Base-by-base conservation (phyloP, 2,888 invertebrate species). In the Erebia epiphron region DNA sequence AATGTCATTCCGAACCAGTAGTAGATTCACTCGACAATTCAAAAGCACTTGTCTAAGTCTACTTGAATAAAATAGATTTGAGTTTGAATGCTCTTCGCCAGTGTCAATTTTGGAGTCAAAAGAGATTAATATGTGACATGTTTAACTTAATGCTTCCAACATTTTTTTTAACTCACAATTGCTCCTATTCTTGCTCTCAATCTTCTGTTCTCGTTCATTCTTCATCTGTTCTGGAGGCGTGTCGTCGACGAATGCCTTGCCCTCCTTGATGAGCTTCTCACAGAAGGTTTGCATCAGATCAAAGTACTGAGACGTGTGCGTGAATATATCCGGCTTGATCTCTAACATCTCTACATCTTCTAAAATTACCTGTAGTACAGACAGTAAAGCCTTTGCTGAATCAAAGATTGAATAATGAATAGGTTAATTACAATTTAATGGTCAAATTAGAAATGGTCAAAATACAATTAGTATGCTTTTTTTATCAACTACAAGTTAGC, bases 231-330 rank as follows among this genome's bases (percentile, higher is more conserved):
- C 98, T 0, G 98, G 96, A 5, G 98, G 97, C 0, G 99, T 99
- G 86, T 99, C 97, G 84, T 99, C 99, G 0, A 98, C 98, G 85
- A 98, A 99, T 0, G 99, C 99, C 80, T 97, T 97, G n/a, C 97
- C 96, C 57, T 97, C 96, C 77, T 95, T 96, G 56, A 99, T 93
- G 78, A 99, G 90, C 84, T 96, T 95, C 83, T 98, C 98, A 85
- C 99, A 99, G 82, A 96, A 96, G 16, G 95, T 94, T 72, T 98
- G 84, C 96, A 99, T 97, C 71, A 96, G 87, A 82, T 99, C 99
- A 87, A 99, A 99, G 89, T 99, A 97, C 86, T 99, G 97, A 0
- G 99, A 99, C 0, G 99, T 99, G 87, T 98, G 98, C 0, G 99
- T 98, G 86, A 98, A 99, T 65, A 95, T 84, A 86, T 99, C 98